Percentiles rank a stretch among this genome's conserved stretches.
phyloP scores from a whole-genome alignment of 2,888 invertebrate genomes.

The Hemistola chrysoprasaria region DNA sequence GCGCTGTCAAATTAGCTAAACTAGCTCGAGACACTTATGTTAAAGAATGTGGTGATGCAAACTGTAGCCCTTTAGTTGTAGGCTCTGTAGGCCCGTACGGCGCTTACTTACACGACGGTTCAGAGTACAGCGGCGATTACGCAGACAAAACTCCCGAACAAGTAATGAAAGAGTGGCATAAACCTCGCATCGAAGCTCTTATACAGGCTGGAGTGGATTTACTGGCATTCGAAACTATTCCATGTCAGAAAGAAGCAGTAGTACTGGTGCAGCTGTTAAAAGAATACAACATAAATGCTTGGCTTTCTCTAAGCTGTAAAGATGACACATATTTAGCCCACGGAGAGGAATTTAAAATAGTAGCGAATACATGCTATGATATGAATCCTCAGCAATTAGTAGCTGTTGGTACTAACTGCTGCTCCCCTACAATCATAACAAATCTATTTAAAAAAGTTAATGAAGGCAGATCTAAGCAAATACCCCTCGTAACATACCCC shows the following conservation, averaged over 20 bases:
- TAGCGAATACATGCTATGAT: conserved; percentile 85
- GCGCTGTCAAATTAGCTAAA: conserved; percentile 87
- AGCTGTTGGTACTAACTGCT: conserved; percentile 94
- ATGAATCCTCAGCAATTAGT: conserved; percentile 84
- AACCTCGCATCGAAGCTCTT: conserved; percentile 88
- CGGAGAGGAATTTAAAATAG: conserved; percentile 88
- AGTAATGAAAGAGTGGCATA: conserved; percentile 90
- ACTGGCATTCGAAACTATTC: conserved; percentile 96
- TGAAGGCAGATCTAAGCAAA: conserved; percentile 44
- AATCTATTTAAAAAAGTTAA: conserved; percentile 57
- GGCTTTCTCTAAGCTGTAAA: conserved; percentile 94
- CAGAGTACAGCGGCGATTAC: conserved; percentile 94
- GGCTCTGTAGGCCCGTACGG: conserved; percentile 97
- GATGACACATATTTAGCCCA: conserved; percentile 83
- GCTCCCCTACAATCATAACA: conserved; percentile 68
- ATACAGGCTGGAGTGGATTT: conserved; percentile 90
- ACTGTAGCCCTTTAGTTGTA: conserved; percentile 83
- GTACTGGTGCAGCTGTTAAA: conserved; percentile 88
- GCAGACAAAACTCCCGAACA: conserved; percentile 83
- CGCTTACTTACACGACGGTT: conserved; percentile 92
- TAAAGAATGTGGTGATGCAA: conserved; percentile 57
- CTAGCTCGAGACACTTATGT: conserved; percentile 84
- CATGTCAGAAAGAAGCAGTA: conserved; percentile 91
- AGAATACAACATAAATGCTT: conserved; percentile 89
- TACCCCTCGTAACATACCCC: conserved; percentile 93